Base-by-base conservation (phyloP, 1,140 invertebrate species). In the Ooceraea biroi region DNA sequence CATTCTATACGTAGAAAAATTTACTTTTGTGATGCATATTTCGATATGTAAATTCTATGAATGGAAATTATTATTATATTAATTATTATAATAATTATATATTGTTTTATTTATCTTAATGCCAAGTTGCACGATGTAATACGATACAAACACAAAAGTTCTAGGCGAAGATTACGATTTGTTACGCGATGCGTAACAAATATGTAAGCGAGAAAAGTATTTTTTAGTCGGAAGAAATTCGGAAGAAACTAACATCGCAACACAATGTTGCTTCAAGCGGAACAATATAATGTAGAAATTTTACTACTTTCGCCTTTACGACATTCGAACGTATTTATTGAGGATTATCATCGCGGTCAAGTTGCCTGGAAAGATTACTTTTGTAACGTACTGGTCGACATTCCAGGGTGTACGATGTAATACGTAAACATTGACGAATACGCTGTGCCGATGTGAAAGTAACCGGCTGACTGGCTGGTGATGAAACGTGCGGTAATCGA, bases 361-460 rank as follows among this genome's bases (percentile, higher is more conserved):
- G 44, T 74, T 61, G n/a, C 25, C 22, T 14, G 22, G 10, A 5
- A 19, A 17, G 55, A 46, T 19, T 1, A n/a, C 41, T 77, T 72
- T 84, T 88, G 78, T 84, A 88, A 86, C 55, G n/a, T 83, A 36
- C 7, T 68, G 36, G 19, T 55, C 41, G 74, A 76, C 88, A 87
- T 89, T 86, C 61, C 65, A 88, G 86, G 86, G 84, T 89, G 73
- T 78, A 76, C 68, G 58, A 69, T 78, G 52, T 82, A 83, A 88
- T 76, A 85, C 82, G 78, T 65, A 86, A 87, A 85, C 58, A 89
- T 85, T 73, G 69, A 77, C 69, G 41, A 65, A 71, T 50, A 55
- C 50, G 63, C 69, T 58, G 61, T 48, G 66, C 19, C 84, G 84
- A 86, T 77, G 90, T 89, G 90, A 91, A 91, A 91, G 89, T 87